Evolutionary conservation across 1,140 invertebrate genomes (phyloP).

Genomic region (Ladona fulva): DNA sequence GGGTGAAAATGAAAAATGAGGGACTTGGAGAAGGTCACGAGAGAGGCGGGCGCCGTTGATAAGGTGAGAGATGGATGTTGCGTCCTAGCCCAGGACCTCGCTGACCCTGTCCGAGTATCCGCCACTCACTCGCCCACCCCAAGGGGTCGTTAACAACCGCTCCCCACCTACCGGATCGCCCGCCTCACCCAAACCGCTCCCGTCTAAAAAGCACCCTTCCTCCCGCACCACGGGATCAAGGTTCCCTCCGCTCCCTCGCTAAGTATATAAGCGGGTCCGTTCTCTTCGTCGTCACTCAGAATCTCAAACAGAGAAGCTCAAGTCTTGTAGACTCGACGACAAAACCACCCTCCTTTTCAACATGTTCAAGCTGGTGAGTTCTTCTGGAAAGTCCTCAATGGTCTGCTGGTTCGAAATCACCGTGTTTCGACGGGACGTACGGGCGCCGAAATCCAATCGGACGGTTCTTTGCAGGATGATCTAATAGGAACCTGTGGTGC

Average conservation of each 20-base stretch:
- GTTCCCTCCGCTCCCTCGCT: background rate
- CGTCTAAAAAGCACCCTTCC: background rate
- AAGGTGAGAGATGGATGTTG: background rate
- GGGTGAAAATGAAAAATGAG: background rate
- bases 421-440: no score
- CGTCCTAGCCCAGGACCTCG: background rate
- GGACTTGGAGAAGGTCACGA: background rate
- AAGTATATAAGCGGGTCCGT: background rate
- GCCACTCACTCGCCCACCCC: background rate
- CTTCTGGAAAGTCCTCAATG: background rate
- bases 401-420: no score
- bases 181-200: background rate
- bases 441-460: no score
- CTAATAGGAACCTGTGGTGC: no score
- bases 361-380: conserved; percentile 1
- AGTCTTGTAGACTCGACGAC: background rate
- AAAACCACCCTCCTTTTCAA: background rate
- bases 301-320: background rate
- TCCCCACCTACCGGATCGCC: background rate
- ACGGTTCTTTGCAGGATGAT: no score
- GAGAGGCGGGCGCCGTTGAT: background rate
- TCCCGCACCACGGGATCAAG: background rate
- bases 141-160: background rate
- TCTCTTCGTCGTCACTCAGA: background rate
- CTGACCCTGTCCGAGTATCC: conserved; percentile 4